Evolutionary conservation across 2,113 vertebrate species (phyloP).

Genomic region (Cephalophus harveyi): DNA sequence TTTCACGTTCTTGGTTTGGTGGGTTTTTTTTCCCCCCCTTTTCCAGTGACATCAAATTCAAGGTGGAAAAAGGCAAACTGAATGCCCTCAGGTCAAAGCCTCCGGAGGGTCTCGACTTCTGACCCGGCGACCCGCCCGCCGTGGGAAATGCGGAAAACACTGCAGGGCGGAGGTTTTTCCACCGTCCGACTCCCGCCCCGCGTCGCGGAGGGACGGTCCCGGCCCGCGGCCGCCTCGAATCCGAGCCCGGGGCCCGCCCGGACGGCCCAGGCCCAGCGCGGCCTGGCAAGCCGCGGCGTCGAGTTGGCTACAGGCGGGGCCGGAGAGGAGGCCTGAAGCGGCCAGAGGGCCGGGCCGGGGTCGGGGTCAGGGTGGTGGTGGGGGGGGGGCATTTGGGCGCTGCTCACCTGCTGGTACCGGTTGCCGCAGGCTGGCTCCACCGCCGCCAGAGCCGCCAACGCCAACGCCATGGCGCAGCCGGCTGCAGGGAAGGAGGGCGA

Average conservation of each 20-base stretch:
- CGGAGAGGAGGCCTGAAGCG: background rate
- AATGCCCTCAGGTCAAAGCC: background rate
- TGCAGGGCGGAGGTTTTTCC: background rate
- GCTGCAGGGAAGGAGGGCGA: background rate
- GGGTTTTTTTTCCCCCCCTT: background rate
- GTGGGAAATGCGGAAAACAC: background rate
- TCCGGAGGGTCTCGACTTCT: background rate
- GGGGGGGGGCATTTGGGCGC: background rate
- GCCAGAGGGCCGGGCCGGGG: background rate
- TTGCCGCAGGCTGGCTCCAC: conserved; percentile 69
- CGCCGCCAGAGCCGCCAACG: conserved; percentile 70
- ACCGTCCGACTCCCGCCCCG: background rate
- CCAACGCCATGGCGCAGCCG: conserved; percentile 76
- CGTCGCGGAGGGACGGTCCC: background rate
- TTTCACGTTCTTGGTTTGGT: background rate
- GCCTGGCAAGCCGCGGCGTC: conserved; percentile 38
- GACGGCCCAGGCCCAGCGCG: conserved; percentile 44
- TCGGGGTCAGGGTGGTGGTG: background rate
- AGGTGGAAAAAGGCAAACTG: background rate
- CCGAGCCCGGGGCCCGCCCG: background rate
- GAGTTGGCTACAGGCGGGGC: background rate
- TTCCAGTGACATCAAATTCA: conserved; percentile 48
- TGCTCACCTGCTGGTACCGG: conserved; percentile 78
- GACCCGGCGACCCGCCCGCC: background rate
- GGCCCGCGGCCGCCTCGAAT: background rate